Conservation (phyloP, 1,140 invertebrate species). For the Holotrichia oblita region DNA sequence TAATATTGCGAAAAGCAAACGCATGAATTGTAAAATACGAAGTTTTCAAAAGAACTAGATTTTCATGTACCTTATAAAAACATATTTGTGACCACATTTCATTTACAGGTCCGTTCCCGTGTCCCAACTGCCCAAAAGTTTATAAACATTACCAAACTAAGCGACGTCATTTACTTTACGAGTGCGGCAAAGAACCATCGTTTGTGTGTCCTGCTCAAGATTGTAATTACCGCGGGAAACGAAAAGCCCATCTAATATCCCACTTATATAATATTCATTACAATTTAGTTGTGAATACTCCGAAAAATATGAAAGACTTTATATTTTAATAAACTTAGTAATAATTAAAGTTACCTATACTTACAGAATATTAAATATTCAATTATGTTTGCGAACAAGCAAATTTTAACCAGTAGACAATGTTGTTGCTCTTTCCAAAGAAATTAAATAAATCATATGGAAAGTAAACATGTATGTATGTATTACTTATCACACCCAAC, state of each 20-base stretch:
- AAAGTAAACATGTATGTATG: background rate
- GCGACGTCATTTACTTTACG: conserved; percentile 30
- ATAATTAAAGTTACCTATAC: background rate
- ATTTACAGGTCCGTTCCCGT: conserved; percentile 35
- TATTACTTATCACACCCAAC: background rate
- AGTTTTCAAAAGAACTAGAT: too few relatives aligned
- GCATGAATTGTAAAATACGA: too few relatives aligned
- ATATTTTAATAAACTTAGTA: background rate
- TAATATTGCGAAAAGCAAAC: too few relatives aligned
- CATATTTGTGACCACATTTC: background rate
- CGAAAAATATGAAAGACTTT: conserved; percentile 17
- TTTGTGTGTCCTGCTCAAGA: conserved; percentile 59
- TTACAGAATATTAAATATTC: background rate
- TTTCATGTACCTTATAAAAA: background rate
- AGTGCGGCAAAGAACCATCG: conserved; percentile 57
- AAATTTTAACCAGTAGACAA: background rate
- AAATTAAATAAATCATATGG: background rate
- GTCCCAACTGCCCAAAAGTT: conserved; percentile 36
- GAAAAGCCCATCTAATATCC: conserved; percentile 46
- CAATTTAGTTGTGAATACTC: conserved; percentile 24
- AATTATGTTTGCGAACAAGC: background rate
- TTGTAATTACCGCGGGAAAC: conserved; percentile 60
- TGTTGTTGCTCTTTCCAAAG: background rate
- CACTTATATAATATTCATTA: conserved; percentile 44
- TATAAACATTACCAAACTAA: conserved; percentile 36